Conservation (phyloP, 1,140 invertebrate genomes). For the Pissodes strobi region DNA sequence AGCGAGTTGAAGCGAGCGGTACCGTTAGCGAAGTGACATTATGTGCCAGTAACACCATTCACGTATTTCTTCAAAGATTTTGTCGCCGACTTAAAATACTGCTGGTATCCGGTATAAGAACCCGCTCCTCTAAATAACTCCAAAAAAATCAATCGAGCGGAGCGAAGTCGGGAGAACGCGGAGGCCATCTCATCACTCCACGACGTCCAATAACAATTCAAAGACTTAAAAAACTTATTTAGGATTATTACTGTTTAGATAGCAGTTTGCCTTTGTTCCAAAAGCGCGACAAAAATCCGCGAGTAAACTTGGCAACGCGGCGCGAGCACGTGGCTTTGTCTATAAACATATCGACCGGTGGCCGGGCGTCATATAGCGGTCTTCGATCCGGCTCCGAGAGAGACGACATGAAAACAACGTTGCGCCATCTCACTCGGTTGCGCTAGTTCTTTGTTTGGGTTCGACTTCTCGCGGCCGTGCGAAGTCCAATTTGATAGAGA, state of each 20-base stretch:
- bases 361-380: slow-evolving; percentile 35
- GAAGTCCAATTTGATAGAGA: background rate
- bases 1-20: too few species aligned
- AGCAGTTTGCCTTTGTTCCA: too few species aligned
- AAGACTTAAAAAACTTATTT: too few species aligned
- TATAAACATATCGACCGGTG: slow-evolving; percentile 46
- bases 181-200: too few species aligned
- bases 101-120: too few species aligned
- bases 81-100: too few species aligned
- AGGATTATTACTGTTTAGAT: too few species aligned
- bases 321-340: slow-evolving; percentile 34
- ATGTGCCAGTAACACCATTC: slow-evolving; percentile 19
- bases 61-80: background rate
- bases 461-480: background rate
- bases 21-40: slow-evolving; percentile 8
- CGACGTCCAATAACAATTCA: too few species aligned
- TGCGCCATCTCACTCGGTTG: slow-evolving; percentile 15
- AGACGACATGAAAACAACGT: slow-evolving; percentile 37
- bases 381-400: slow-evolving; percentile 33
- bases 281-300: too few species aligned
- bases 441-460: slow-evolving; percentile 34
- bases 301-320: slow-evolving; percentile 18
- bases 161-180: too few species aligned
- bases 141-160: too few species aligned
- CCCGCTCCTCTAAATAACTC: too few species aligned